Evolutionary conservation across 2,797 vertebrate genomes (phyloP), one percentile per base, ranked within the genome.

Genomic region (Sebastes steindachneri): DNA sequence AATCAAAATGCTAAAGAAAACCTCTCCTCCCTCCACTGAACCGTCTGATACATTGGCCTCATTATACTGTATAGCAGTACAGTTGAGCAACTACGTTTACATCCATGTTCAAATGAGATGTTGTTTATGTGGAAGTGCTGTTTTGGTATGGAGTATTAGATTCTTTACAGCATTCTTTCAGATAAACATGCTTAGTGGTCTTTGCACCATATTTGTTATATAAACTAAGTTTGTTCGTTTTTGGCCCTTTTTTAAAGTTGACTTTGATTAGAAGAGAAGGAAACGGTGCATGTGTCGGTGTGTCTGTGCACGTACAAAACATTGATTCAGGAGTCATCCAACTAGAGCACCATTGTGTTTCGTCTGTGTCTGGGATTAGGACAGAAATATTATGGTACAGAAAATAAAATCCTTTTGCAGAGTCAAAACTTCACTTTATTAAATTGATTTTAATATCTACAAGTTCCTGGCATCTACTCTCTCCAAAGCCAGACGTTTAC

Each of bases 291-390:
- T 28, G 2, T 74, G 28, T 25, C 14, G 0, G 25, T 45, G 8
- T 63, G n/a, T 64, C 17, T 55, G 21, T 68, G 51, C 26, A 58
- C 51, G 17, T 48, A 37, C 67, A 45, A 48, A 68, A 9, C 83
- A 83, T 82, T 62, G 77, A 77, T 76, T 68, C 35, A 37, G 29
- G 55, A 23, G 21, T 72, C 45, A 68, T 53, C 6, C n/a, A 45
- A 29, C 35, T 29, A 31, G 26, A 72, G 8, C n/a, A 71, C 79
- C 74, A 77, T 84, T 41, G 78, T 37, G 25, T 70, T 41, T 87
- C 82, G 67, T 72, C 51, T 76, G 45, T 79, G 23, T 21, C 51
- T 62, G 41, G 9, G 12, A 45, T 68, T 10, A 26, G n/a, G 11
- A 23, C 28, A 7, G 21, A 67, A 58, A 25, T 59, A 6, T 54